phyloP scores from a whole-genome alignment of 1,140 invertebrate genomes.

The Pogonomyrmex californicus region DNA sequence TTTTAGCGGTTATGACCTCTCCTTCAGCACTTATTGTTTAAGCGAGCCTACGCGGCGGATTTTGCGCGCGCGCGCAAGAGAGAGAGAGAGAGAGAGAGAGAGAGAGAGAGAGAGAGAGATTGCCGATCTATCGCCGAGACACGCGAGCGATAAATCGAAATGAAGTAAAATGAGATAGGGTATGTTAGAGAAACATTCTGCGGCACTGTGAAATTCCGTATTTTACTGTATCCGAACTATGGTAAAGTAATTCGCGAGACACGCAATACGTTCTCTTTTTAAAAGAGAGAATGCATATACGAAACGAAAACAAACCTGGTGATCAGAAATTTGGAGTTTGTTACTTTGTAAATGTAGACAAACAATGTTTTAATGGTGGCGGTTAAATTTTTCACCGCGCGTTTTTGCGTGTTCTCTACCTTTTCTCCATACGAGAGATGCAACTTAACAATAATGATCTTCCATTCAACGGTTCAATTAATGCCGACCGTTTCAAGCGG shows the following conservation, averaged over 20 bases:
- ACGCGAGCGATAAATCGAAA: constrained; percentile 53
- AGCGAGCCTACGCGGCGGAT: not conserved
- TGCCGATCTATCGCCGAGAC: not conserved
- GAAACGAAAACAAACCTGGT: not conserved
- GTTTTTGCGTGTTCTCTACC: not conserved
- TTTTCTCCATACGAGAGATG: not conserved
- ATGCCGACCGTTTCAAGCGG: constrained; percentile 14
- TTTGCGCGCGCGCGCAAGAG: not conserved
- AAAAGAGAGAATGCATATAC: not conserved
- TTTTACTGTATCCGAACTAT: not conserved
- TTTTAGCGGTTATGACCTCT: constrained; percentile 34
- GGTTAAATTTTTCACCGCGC: not conserved
- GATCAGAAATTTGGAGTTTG: not conserved
- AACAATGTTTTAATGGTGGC: not conserved
- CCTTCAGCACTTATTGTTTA: constrained; percentile 8
- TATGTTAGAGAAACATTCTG: not conserved
- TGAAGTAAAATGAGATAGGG: constrained; percentile 26
- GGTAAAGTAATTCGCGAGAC: constrained; percentile 30
- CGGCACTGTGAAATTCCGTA: constrained; percentile 7
- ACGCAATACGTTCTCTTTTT: not conserved
- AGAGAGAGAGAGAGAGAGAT: not conserved
- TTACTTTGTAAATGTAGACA: not conserved
- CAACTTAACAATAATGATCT: constrained; percentile 8
- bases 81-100: not conserved
- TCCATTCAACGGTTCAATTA: constrained; percentile 26